A percentile compares a stretch with the other conserved stretches of the same genome.
These are phyloP conservation scores for Agonum fuliginosum DNA, from an alignment of 2,888 invertebrate species.

Conservation along the genomic window DNA sequence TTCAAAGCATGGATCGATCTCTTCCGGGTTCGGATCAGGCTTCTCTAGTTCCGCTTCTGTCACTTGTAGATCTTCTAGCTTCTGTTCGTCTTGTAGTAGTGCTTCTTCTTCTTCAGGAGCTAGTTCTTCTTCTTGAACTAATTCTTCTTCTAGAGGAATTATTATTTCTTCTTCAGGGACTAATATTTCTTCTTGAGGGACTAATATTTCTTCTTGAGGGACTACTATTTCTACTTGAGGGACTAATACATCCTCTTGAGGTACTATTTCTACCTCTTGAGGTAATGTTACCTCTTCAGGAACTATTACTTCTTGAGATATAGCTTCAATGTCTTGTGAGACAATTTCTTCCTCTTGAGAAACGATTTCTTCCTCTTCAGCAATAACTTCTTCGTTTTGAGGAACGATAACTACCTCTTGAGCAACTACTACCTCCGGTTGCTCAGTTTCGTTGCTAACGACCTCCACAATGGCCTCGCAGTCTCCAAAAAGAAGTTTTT, in stretches of 20 bases:
- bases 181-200: constrained; percentile 48
- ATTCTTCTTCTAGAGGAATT: constrained; percentile 59
- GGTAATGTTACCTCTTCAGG: constrained; percentile 53
- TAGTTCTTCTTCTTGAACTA: constrained; percentile 51
- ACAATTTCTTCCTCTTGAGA: constrained; percentile 8
- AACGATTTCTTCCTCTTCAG: constrained; percentile 60
- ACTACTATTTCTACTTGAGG: background rate
- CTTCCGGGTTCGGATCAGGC: constrained; percentile 31
- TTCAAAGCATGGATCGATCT: constrained; percentile 49
- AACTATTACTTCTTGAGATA: constrained; percentile 57
- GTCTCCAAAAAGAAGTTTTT: constrained; percentile 58
- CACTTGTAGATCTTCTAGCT: too few species aligned
- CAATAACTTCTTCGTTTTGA: constrained; percentile 56
- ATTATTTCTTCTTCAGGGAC: constrained; percentile 57
- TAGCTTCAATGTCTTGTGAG: constrained; percentile 53
- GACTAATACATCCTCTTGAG: constrained; percentile 60
- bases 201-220: constrained; percentile 58
- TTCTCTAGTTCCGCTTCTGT: constrained; percentile 47
- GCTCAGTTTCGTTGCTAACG: constrained; percentile 53
- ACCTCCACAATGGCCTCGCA: constrained; percentile 59
- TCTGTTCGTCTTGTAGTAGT: too few species aligned
- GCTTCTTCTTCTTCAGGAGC: background rate
- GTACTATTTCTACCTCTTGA: constrained; percentile 56
- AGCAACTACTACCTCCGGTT: constrained; percentile 56
- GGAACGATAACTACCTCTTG: constrained; percentile 58